These are phyloP conservation scores for Benthosema pterotum DNA, from an alignment of 2,797 vertebrate genomes.

Conservation along the genomic window DNA sequence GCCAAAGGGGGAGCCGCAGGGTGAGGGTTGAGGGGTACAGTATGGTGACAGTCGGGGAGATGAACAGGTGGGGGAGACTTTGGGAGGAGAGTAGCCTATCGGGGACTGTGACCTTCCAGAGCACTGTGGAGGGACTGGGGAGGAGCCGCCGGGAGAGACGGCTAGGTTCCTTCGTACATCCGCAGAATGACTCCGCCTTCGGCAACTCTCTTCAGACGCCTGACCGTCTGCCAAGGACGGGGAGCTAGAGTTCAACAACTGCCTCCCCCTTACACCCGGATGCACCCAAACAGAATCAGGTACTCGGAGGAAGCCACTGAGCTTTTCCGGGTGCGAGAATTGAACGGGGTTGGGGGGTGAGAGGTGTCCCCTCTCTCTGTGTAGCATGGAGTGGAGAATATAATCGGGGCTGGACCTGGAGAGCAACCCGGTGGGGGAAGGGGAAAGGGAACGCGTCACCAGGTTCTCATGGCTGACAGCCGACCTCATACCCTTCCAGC, in stretches of 20 bases:
- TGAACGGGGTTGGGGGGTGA: conserved; percentile 13
- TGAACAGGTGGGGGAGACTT: neutral
- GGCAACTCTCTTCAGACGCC: neutral
- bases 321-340: conserved; percentile 25
- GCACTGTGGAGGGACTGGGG: rapidly evolving
- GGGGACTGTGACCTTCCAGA: rapidly evolving
- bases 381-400: neutral
- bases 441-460: rapidly evolving
- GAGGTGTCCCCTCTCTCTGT: neutral
- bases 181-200: neutral
- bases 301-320: neutral
- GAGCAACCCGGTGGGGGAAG: conserved; percentile 6
- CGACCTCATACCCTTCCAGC: neutral
- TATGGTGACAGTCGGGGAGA: rapidly evolving
- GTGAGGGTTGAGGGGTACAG: conserved; percentile 13
- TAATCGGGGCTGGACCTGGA: conserved; percentile 47
- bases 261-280: neutral
- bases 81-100: conserved; percentile 19
- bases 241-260: too few relatives aligned
- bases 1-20: conserved; percentile 24
- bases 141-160: neutral
- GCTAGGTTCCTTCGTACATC: neutral
- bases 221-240: too few relatives aligned
- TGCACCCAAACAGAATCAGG: rapidly evolving
- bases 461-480: conserved; percentile 26